Conservation (phyloP, 2,888 invertebrate species). For the Camponotus fellah region DNA sequence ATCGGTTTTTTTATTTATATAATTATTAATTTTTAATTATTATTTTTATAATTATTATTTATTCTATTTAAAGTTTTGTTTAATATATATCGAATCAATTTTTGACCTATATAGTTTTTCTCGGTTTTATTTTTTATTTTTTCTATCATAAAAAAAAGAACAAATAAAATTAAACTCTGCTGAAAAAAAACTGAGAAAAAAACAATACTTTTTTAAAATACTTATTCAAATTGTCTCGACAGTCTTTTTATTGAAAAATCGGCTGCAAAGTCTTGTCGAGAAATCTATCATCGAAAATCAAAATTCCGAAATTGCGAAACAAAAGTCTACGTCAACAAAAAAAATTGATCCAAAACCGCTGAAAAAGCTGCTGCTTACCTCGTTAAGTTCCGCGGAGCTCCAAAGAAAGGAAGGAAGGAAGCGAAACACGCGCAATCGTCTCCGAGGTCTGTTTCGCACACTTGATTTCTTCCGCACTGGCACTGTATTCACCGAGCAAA, state of each 20-base stretch:
- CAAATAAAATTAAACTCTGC: background rate
- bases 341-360: background rate
- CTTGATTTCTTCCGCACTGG: constrained; percentile 54
- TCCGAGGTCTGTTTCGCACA: constrained; percentile 27
- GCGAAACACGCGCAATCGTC: constrained; percentile 29
- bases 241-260: constrained; percentile 2
- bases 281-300: background rate
- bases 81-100: background rate
- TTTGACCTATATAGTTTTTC: background rate
- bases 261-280: background rate
- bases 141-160: background rate
- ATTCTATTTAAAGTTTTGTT: background rate
- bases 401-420: constrained; percentile 21
- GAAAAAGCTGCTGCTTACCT: constrained; percentile 8
- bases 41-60: background rate
- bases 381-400: background rate
- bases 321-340: background rate
- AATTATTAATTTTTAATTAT: background rate
- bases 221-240: background rate
- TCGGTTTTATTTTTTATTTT: background rate
- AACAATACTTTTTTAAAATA: background rate
- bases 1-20: background rate
- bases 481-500: constrained; percentile 47
- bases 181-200: background rate
- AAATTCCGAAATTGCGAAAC: background rate